Conservation (phyloP, 2,888 invertebrate genomes). For the Clanis bilineata region DNA sequence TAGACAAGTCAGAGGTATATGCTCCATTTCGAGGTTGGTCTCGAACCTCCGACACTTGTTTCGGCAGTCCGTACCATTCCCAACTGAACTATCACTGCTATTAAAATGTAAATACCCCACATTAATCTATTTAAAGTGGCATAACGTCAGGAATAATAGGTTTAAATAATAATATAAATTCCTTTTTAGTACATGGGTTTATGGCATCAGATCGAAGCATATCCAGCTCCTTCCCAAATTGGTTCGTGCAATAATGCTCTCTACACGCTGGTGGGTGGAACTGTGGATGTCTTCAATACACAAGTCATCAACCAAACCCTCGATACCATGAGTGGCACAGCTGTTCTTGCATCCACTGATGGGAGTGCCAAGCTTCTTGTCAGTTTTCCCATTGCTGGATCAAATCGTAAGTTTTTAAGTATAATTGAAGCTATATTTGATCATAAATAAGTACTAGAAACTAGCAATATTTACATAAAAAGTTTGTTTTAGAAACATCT, state of each 20-base stretch:
- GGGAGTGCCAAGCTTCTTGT: constrained; percentile 83
- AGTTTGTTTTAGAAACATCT: constrained; percentile 42
- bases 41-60: too few species aligned
- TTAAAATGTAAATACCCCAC: too few species aligned
- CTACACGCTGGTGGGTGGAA: constrained; percentile 39
- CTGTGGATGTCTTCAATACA: constrained; percentile 43
- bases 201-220: constrained; percentile 58
- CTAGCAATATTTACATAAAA: not conserved
- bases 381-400: constrained; percentile 80
- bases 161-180: not conserved
- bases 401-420: constrained; percentile 28
- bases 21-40: too few species aligned
- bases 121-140: too few species aligned
- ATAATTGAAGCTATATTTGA: not conserved
- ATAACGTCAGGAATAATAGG: too few species aligned
- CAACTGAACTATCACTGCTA: too few species aligned
- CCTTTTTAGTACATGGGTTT: constrained; percentile 47
- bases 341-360: constrained; percentile 65
- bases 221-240: constrained; percentile 48
- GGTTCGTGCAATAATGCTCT: constrained; percentile 56
- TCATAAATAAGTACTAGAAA: not conserved
- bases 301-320: constrained; percentile 52
- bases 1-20: too few species aligned
- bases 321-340: constrained; percentile 49
- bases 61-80: too few species aligned